Base-by-base conservation (phyloP, 2,888 invertebrate species). In the Crematogaster levior region DNA sequence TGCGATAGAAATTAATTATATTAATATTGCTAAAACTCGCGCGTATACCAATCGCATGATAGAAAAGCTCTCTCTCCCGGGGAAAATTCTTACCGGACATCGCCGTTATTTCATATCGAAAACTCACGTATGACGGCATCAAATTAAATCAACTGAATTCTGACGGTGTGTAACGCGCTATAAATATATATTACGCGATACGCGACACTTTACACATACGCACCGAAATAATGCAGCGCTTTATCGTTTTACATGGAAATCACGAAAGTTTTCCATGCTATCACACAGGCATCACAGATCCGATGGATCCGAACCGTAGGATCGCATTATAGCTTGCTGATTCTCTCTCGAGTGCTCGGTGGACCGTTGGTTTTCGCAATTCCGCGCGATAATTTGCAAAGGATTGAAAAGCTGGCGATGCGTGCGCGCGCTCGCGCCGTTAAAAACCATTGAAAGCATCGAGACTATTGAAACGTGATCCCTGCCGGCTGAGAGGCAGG, bases 401-500 rank as follows among this genome's bases (percentile, higher is more conserved):
- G 53, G 56, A 77, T 58, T 56, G 77, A 56, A 79, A 56, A 68
- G 56, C 68, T 56, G 66, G 18, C 63, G 63, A 75, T 40, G 40
- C 51, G 43, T 21, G 18, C 40, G 58, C 24, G 51, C 56, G 18
- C 56, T 40, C 72, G 56, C 48, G 34, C 34, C 68, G 77, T 86
- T 61, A 84, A 85, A 75, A 86, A 86, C 81, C 80, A 82, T 85
- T 81, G 84, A 81, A 83, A 84, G 65, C 84, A 66, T 75, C 82
- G 87, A 82, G 84, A 85, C 84, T 85, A 83, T 85, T 87, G 86
- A 87, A 88, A 87, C 86, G 86, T 74, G 86, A 90, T 90, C 86
- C 75, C 75, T 51, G 72, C 65, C 73, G 51, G 63, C 48, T 48
- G 65, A 82, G 75, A 81, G 58, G 63, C 53, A 53, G 21, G 79